These are phyloP conservation scores for Nematostella vectensis DNA, from an alignment of 92 coral and sea anemone species.

Conservation along the genomic window DNA sequence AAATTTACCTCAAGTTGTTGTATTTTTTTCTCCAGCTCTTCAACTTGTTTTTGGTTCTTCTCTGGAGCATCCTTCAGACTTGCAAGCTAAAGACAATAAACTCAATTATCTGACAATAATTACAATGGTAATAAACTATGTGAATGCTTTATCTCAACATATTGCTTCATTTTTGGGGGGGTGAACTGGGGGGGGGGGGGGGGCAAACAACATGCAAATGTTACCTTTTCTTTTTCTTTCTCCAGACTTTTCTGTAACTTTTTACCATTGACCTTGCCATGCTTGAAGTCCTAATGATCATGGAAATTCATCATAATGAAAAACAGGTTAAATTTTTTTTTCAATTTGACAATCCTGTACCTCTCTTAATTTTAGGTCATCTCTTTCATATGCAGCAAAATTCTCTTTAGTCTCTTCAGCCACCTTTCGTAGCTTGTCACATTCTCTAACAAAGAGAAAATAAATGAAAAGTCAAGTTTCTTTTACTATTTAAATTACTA, in stretches of 20 bases:
- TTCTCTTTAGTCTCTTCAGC: conserved; percentile 82
- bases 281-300: conserved; percentile 60
- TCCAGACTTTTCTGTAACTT: conserved; percentile 61
- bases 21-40: conserved; percentile 61
- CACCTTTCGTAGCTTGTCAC: conserved; percentile 46
- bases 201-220: too few relatives aligned
- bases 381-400: conserved; percentile 84
- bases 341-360: conserved; percentile 20
- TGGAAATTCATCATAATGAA: background rate
- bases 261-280: conserved; percentile 67
- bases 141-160: too few relatives aligned
- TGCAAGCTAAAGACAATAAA: conserved; percentile 50
- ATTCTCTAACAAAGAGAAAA: conserved; percentile 35
- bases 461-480: background rate
- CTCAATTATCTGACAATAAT: background rate
- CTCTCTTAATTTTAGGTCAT: conserved; percentile 87
- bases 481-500: background rate
- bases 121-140: too few relatives aligned
- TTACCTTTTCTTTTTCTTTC: conserved; percentile 88
- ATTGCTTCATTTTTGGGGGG: too few relatives aligned
- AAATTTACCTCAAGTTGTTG: conserved; percentile 79
- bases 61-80: conserved; percentile 74
- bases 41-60: conserved; percentile 58
- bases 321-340: background rate
- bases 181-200: too few relatives aligned